Percentiles rank a stretch among this genome's conserved stretches.
phyloP scores from a whole-genome alignment of 2,797 vertebrate species.

The Hypotaenidia okinawae region DNA sequence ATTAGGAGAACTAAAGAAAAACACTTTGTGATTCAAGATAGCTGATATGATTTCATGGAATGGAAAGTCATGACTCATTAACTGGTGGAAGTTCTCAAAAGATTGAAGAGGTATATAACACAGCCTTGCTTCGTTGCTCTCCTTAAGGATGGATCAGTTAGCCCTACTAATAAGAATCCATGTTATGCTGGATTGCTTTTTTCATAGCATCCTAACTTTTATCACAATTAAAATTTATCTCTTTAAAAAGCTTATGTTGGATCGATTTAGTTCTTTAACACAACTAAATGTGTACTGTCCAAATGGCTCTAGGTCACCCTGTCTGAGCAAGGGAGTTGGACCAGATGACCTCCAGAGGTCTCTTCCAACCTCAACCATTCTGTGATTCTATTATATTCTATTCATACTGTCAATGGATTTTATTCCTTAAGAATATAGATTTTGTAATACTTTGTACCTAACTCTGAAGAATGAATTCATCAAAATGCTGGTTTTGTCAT shows the following conservation, averaged over 20 bases:
- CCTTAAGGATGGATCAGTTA: background rate
- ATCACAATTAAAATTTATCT: background rate
- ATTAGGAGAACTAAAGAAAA: slow-evolving; percentile 17
- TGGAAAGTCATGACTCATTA: slow-evolving; percentile 42
- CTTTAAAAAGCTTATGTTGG: background rate
- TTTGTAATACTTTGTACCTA: background rate
- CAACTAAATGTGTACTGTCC: background rate
- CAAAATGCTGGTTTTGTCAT: background rate
- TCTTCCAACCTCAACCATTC: background rate
- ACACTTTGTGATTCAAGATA: slow-evolving; percentile 37
- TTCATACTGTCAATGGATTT: background rate
- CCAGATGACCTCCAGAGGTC: background rate
- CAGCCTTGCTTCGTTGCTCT: background rate
- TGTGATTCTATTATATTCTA: background rate
- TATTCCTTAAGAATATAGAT: background rate
- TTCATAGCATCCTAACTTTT: background rate
- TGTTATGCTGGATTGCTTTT: background rate
- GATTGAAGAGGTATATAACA: background rate
- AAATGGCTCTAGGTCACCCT: background rate
- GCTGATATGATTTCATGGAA: slow-evolving; percentile 31
- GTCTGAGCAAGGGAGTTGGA: background rate
- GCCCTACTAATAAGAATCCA: background rate
- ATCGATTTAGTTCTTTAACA: background rate
- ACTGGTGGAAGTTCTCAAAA: slow-evolving; percentile 6
- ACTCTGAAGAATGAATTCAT: background rate